phyloP scores from a whole-genome alignment of 1,140 invertebrate genomes.

The Sinella curviseta region DNA sequence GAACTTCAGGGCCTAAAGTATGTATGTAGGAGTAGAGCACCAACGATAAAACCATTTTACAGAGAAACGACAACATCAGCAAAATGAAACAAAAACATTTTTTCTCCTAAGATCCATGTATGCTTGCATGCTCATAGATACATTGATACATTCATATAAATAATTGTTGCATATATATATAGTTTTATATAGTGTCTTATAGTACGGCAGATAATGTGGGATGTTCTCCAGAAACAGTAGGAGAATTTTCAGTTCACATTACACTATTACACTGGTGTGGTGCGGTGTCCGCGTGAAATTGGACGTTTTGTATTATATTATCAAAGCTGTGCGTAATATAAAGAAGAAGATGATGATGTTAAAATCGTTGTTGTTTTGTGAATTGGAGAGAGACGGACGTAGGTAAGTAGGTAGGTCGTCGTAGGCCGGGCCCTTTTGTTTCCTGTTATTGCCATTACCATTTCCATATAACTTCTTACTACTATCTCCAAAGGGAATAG shows the following conservation, averaged over 20 bases:
- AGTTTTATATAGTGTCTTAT: neutral
- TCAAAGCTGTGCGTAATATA: neutral
- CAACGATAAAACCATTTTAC: neutral
- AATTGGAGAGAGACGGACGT: slow-evolving; percentile 8
- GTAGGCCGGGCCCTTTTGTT: slow-evolving; percentile 10
- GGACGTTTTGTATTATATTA: slow-evolving; percentile 1
- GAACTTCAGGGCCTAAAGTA: neutral
- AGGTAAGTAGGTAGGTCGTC: slow-evolving; percentile 19
- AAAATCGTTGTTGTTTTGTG: slow-evolving; percentile 16
- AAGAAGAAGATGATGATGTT: slow-evolving; percentile 1
- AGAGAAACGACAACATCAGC: neutral
- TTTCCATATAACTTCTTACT: neutral
- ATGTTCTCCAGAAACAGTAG: neutral
- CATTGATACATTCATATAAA: neutral
- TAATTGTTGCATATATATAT: no score
- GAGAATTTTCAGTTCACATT: no score
- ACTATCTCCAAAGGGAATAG: neutral
- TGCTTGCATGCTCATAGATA: neutral
- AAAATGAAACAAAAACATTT: no score
- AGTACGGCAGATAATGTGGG: neutral
- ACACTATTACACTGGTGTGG: neutral
- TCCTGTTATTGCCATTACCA: slow-evolving; percentile 8
- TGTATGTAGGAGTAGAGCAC: neutral
- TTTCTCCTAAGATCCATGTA: neutral
- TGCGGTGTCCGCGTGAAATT: slow-evolving; percentile 15